A percentile compares a stretch with the other conserved stretches of the same genome.
phyloP scores from a whole-genome alignment of 1,140 invertebrate genomes.

The Brachionus calyciflorus region DNA sequence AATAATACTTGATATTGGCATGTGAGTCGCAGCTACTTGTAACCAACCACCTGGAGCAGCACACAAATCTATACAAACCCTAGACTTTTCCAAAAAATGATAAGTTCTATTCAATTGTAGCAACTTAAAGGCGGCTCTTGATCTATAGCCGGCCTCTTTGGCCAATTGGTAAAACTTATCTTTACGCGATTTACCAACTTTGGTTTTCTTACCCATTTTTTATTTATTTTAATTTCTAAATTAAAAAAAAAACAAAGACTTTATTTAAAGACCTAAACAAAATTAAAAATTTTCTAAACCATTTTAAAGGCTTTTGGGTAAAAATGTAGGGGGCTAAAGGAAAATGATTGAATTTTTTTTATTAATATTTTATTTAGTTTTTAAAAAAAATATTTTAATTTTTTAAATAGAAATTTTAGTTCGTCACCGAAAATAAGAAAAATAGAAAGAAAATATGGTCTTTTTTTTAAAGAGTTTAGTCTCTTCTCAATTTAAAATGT shows the following conservation, averaged over 20 bases:
- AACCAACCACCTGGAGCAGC: constrained; percentile 99
- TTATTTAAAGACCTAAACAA: not conserved
- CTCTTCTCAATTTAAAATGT: constrained; percentile 44
- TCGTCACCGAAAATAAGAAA: not conserved
- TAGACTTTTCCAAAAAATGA: constrained; percentile 89
- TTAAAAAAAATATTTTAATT: not conserved
- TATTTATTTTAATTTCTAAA: constrained; percentile 28
- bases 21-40: constrained; percentile 97
- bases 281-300: not conserved
- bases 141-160: constrained; percentile 94
- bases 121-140: constrained; percentile 95
- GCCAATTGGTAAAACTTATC: constrained; percentile 98
- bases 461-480: constrained; percentile 20
- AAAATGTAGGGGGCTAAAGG: not conserved
- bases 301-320: not conserved
- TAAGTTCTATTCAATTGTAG: constrained; percentile 96
- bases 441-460: not conserved
- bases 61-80: constrained; percentile 94
- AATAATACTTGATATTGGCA: constrained; percentile 92
- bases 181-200: constrained; percentile 93
- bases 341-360: no score
- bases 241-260: not conserved
- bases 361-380: not conserved
- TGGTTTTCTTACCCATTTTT: constrained; percentile 90
- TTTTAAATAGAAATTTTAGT: constrained; percentile 26